A percentile compares a stretch with the other conserved stretches of the same genome.
Evolutionary conservation across 2,888 invertebrate species (phyloP).

Genomic region (Exephanes ischioxanthus): DNA sequence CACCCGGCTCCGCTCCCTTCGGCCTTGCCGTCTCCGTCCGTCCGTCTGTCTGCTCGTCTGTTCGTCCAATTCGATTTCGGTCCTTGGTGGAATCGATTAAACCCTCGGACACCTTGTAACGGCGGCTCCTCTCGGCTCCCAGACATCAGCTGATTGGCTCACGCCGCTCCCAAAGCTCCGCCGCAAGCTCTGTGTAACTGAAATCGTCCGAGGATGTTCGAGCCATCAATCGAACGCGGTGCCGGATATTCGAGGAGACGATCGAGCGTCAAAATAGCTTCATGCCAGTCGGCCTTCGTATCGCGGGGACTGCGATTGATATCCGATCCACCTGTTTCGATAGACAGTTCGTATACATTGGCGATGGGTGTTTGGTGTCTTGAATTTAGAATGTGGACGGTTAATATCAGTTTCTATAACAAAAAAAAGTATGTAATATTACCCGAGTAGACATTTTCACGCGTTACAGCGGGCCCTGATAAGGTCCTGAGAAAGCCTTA

Average conservation of each 20-base stretch:
- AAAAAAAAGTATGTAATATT: too few species aligned
- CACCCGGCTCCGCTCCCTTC: background rate
- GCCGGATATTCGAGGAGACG: constrained; percentile 4
- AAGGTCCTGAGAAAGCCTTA: too few species aligned
- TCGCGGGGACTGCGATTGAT: background rate
- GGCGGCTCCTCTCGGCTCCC: background rate
- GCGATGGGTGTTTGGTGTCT: background rate
- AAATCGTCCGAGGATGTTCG: background rate
- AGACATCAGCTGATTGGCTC: background rate
- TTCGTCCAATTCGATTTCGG: constrained; percentile 24
- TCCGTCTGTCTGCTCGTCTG: background rate
- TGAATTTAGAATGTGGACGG: background rate
- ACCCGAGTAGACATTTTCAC: too few species aligned
- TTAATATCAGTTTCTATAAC: too few species aligned
- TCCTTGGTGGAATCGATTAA: constrained; percentile 34
- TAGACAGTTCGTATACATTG: background rate
- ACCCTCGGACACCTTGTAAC: constrained; percentile 21
- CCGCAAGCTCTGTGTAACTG: background rate
- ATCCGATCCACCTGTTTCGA: background rate
- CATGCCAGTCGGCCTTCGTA: background rate
- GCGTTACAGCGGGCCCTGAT: too few species aligned
- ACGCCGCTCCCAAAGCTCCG: background rate
- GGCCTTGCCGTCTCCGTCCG: background rate
- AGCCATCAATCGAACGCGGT: background rate
- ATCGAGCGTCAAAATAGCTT: background rate